Conservation (phyloP, 2,113 vertebrate species). For the Petromus typicus region DNA sequence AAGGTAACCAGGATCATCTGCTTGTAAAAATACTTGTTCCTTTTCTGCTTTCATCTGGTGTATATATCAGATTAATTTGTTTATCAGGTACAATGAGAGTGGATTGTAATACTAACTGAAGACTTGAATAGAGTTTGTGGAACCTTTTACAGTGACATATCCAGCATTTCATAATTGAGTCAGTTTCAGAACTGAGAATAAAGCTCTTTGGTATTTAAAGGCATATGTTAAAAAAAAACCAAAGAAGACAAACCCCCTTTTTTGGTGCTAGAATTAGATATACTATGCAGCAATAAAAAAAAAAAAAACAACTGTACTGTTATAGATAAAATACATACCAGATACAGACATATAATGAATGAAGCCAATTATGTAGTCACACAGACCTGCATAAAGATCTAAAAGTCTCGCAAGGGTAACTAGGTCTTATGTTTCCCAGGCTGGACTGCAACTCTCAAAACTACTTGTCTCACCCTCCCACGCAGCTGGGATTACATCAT, state of each 20-base stretch:
- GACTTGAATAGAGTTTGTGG: no score
- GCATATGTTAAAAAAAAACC: background rate
- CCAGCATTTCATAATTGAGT: no score
- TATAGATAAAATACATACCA: background rate
- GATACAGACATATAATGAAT: background rate
- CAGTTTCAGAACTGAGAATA: no score
- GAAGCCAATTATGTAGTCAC: background rate
- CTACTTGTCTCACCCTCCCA: background rate
- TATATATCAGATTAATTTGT: no score
- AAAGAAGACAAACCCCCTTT: background rate
- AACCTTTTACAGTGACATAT: no score
- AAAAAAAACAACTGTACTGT: background rate
- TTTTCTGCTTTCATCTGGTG: no score
- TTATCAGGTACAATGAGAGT: no score
- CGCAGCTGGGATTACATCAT: background rate
- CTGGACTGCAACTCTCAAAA: background rate
- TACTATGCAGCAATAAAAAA: background rate
- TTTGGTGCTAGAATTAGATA: background rate
- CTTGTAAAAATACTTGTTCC: no score
- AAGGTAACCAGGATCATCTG: no score
- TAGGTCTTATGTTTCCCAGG: background rate
- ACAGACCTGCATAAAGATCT: background rate
- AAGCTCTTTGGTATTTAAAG: no score
- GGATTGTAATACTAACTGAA: no score
- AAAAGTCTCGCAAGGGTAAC: background rate